A percentile compares a stretch with the other conserved stretches of the same genome.
phyloP scores from a whole-genome alignment of 2,888 invertebrate genomes.

The Noctuana brunneofusca region DNA sequence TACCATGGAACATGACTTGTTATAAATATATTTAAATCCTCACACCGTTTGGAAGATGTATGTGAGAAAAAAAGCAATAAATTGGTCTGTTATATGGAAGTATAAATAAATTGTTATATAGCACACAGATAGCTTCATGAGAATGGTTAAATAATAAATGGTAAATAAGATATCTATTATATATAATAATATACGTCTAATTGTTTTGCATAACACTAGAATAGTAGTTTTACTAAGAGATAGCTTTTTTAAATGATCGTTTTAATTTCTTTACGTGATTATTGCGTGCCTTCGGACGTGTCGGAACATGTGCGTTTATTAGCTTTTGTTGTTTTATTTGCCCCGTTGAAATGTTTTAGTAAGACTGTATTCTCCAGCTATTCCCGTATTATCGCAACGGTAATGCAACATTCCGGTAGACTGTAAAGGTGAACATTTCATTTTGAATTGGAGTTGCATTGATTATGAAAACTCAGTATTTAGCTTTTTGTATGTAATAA shows the following conservation, averaged over 20 bases:
- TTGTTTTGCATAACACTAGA: constrained; percentile 59
- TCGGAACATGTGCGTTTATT: constrained; percentile 57
- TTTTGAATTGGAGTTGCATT: not conserved
- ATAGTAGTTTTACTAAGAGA: constrained; percentile 55
- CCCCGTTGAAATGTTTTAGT: constrained; percentile 40
- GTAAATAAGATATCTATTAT: constrained; percentile 23
- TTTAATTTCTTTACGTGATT: constrained; percentile 60
- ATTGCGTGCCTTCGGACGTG: constrained; percentile 75
- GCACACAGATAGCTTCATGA: constrained; percentile 66
- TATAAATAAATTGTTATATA: constrained; percentile 46
- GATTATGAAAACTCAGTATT: not conserved
- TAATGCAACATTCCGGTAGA: not conserved
- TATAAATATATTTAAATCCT: constrained; percentile 39
- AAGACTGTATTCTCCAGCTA: not conserved
- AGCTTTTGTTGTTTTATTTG: constrained; percentile 53
- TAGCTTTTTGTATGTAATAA: not conserved
- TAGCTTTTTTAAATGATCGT: constrained; percentile 75
- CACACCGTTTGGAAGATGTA: constrained; percentile 29
- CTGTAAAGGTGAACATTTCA: not conserved
- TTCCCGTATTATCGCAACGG: not conserved
- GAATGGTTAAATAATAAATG: constrained; percentile 38
- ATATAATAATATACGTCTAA: constrained; percentile 46
- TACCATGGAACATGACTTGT: constrained; percentile 17
- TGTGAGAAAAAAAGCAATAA: constrained; percentile 44
- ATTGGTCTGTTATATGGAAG: constrained; percentile 37